These are phyloP conservation scores for Telmatochromis sp. DNA, from an alignment of 2,113 vertebrate genomes.

Conservation along the genomic window DNA sequence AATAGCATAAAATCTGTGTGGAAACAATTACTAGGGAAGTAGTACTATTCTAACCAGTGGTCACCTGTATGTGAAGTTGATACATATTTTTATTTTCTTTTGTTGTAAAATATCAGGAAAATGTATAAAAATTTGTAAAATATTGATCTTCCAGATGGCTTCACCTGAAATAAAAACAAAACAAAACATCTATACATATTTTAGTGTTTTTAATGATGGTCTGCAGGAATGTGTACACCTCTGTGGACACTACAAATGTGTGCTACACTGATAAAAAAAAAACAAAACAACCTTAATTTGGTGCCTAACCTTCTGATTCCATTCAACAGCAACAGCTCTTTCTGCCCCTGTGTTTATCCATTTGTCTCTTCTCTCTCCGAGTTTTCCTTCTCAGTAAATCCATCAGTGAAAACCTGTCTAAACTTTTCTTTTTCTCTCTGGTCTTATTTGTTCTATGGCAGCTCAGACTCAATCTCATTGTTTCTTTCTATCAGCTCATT, in stretches of 20 bases:
- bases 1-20: not conserved
- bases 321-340: not conserved
- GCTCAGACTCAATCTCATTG: conserved; percentile 8
- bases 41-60: not conserved
- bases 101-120: not conserved
- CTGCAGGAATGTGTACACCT: not conserved
- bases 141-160: not conserved
- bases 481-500: conserved; percentile 19
- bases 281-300: not conserved
- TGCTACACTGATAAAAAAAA: not conserved
- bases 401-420: not conserved
- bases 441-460: conserved; percentile 7
- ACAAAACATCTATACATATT: not conserved
- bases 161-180: not conserved
- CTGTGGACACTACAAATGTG: not conserved
- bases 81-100: not conserved
- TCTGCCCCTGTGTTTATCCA: not conserved
- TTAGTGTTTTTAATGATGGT: not conserved
- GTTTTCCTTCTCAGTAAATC: conserved; percentile 1
- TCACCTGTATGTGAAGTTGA: not conserved
- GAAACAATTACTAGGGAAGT: not conserved
- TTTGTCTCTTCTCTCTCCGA: not conserved
- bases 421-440: conserved; percentile 13
- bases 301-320: not conserved
- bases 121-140: not conserved